These are phyloP conservation scores for Alloplasta piceator DNA, from an alignment of 2,888 invertebrate genomes.

Conservation along the genomic window DNA sequence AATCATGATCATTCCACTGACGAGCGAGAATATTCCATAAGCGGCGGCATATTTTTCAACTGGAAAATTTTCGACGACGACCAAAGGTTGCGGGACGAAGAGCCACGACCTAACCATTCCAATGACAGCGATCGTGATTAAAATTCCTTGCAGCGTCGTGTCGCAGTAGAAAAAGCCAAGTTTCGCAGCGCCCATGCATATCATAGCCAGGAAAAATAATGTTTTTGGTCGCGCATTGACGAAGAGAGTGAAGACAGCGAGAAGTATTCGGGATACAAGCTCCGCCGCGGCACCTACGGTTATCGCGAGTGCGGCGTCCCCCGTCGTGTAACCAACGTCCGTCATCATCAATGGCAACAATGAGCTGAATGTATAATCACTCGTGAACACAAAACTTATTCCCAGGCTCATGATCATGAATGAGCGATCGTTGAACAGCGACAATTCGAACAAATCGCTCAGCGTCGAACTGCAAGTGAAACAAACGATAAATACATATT, in stretches of 20 bases:
- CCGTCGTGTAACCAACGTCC: conserved; percentile 85
- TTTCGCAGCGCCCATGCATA: conserved; percentile 88
- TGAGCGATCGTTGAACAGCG: conserved; percentile 76
- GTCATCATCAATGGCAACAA: conserved; percentile 88
- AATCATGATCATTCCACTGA: conserved; percentile 88
- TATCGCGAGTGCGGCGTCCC: conserved; percentile 88
- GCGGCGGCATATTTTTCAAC: conserved; percentile 90
- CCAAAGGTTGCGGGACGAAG: conserved; percentile 88
- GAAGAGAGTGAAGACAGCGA: conserved; percentile 87
- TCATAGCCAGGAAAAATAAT: conserved; percentile 88
- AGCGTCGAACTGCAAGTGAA: conserved; percentile 66
- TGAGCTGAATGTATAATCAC: conserved; percentile 89
- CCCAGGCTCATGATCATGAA: conserved; percentile 88
- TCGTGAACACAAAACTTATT: conserved; percentile 87
- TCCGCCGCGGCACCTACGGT: conserved; percentile 89
- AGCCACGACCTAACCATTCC: conserved; percentile 89
- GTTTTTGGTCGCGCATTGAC: conserved; percentile 87
- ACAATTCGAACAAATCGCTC: conserved; percentile 77
- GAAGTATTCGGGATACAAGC: conserved; percentile 86
- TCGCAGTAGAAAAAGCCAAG: conserved; percentile 87
- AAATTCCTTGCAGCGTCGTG: conserved; percentile 85
- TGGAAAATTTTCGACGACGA: conserved; percentile 88
- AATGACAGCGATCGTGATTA: conserved; percentile 86
- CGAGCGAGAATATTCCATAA: conserved; percentile 89
- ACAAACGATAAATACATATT: conserved; percentile 17